Evolutionary conservation across 2,797 vertebrate species (phyloP).

Genomic region (Schizopygopsis pylzovi): DNA sequence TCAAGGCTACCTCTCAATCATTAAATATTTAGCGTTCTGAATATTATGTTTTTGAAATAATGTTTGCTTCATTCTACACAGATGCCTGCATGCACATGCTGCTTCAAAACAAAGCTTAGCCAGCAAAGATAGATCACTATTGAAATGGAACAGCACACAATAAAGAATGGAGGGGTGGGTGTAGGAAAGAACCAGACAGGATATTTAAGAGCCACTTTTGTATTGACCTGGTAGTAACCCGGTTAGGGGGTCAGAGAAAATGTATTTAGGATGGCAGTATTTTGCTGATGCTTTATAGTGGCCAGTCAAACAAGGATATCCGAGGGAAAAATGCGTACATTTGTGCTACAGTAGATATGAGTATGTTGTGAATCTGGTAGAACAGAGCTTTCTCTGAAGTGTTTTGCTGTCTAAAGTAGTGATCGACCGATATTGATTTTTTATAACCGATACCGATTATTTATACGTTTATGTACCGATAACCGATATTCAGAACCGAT

Average conservation of each 20-base stretch:
- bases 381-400: not conserved
- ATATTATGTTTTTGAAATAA: not conserved
- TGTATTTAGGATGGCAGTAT: slow-evolving; percentile 22
- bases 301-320: not conserved
- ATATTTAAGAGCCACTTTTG: no score
- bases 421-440: no score
- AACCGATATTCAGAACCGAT: no score
- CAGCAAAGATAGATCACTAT: slow-evolving; percentile 38
- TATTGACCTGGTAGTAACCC: no score
- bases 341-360: not conserved
- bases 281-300: slow-evolving; percentile 21
- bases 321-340: not conserved
- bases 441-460: no score
- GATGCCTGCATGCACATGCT: slow-evolving; percentile 11
- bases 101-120: slow-evolving; percentile 35
- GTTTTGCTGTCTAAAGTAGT: not conserved
- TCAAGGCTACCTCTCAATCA: not conserved
- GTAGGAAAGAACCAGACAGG: slow-evolving; percentile 23
- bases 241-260: no score
- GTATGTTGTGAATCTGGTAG: not conserved
- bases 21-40: not conserved
- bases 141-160: slow-evolving; percentile 37
- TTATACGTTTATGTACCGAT: no score
- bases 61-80: slow-evolving; percentile 10
- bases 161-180: slow-evolving; percentile 44